Base-by-base conservation (phyloP, 64 coral and sea anemone genomes). In the Catalaphyllia jardinei region DNA sequence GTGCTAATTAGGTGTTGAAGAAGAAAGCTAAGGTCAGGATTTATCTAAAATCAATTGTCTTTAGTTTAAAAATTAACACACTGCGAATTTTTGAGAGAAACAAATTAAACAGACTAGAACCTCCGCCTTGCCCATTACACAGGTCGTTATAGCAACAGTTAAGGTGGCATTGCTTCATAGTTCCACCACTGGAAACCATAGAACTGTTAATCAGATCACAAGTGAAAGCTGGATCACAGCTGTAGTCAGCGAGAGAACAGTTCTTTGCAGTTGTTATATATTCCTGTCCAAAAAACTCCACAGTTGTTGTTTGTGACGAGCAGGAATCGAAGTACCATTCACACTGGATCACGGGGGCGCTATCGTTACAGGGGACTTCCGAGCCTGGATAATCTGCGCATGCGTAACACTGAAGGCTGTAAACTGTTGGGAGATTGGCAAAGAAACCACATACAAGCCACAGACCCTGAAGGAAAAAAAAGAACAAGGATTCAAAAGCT, bases 111-210 rank as follows among this genome's bases (percentile, higher is more conserved):
- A n/a, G n/a, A 35, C 17, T 75, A 75, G 33, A 31, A 39, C 33
- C 73, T 39, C 33, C 73, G 17, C 74, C 73, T 75, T 35, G 73
- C 29, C 75, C 76, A 78, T 78, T 78, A 15, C 76, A 78, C 24
- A 52, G 76, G 39, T 78, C 49, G 22, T n/a, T 33, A n/a, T 78
- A 16, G 42, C 76, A 78, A 78, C 76, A 78, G 76, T 10, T 25
- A 24, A 78, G 2, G 18, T 33, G 11, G 10, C 76, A 78, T 28
- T 42, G 10, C 4, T 4, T 12, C n/a, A 54, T 2, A 19, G 1
- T 78, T 54, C 20, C 49, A 11, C 18, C 20, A 13, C 46, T 8
- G 42, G 13, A 8, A 7, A 18, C 33, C 33, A 78, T 1, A 10
- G 39, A 52, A n/a, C 42, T 78, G 49, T 54, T 78, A 8, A 78